A percentile compares a stretch with the other conserved stretches of the same genome.
Evolutionary conservation across 2,797 vertebrate species (phyloP).

Genomic region (Meriones psammophilus): DNA sequence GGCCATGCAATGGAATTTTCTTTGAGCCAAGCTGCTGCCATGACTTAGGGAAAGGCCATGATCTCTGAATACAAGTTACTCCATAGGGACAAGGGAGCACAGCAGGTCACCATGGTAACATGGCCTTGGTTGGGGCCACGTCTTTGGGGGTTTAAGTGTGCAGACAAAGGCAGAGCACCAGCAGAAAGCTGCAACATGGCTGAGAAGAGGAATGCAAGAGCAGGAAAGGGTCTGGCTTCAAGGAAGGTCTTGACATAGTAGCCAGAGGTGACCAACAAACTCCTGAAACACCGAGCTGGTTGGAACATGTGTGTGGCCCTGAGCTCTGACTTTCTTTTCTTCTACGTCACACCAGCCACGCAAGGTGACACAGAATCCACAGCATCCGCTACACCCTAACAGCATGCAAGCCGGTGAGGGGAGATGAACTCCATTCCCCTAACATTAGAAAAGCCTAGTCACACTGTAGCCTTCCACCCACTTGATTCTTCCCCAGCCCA

Average conservation of each 20-base stretch:
- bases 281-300: background rate
- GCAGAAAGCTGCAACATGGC: background rate
- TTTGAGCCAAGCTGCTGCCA: background rate
- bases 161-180: background rate
- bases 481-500: constrained; percentile 37
- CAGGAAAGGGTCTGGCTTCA: background rate
- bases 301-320: background rate
- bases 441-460: constrained; percentile 42
- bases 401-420: background rate
- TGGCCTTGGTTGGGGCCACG: background rate
- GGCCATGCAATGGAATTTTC: background rate
- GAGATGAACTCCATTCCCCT: constrained; percentile 41
- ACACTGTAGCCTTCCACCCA: background rate
- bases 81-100: constrained; percentile 15
- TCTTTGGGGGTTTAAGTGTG: background rate
- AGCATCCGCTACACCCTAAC: background rate
- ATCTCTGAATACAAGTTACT: background rate
- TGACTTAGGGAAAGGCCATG: background rate
- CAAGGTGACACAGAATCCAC: too few relatives aligned
- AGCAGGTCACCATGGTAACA: background rate
- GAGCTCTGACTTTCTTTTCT: background rate
- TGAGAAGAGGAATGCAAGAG: background rate
- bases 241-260: background rate
- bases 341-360: background rate
- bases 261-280: background rate